Evolutionary conservation across 2,888 invertebrate species (phyloP).

Genomic region (Oxytorus armatus): DNA sequence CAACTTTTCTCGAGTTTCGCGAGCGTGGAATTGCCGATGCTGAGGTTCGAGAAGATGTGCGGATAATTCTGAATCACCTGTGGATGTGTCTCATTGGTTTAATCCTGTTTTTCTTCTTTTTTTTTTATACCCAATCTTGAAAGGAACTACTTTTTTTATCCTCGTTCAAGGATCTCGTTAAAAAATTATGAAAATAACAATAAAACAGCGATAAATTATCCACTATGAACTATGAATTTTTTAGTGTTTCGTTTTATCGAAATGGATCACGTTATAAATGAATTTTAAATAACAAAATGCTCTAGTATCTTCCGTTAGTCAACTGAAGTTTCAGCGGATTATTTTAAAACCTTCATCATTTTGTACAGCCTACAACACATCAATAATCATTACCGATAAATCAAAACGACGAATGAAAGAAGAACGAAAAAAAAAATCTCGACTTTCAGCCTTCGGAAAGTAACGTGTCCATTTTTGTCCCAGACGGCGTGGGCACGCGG

Average conservation of each 20-base stretch:
- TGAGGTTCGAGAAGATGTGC: background rate
- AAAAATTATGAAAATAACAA: too few relatives aligned
- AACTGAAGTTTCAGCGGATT: too few relatives aligned
- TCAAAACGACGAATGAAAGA: background rate
- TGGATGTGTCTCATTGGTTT: background rate
- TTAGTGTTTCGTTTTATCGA: too few relatives aligned
- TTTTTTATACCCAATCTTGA: background rate
- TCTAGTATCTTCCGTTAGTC: too few relatives aligned
- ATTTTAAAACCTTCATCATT: too few relatives aligned
- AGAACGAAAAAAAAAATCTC: conserved; percentile 8
- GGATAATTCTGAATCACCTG: conserved; percentile 19
- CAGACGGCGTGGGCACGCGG: conserved; percentile 56
- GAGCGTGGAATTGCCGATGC: background rate
- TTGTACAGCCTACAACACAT: too few relatives aligned
- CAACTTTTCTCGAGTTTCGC: background rate
- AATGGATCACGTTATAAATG: too few relatives aligned
- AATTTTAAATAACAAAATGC: too few relatives aligned
- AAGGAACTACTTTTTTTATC: too few relatives aligned
- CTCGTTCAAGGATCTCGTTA: too few relatives aligned
- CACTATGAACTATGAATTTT: too few relatives aligned
- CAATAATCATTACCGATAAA: background rate
- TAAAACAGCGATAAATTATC: too few relatives aligned
- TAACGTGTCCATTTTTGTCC: conserved; percentile 59
- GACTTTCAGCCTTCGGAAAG: conserved; percentile 36
- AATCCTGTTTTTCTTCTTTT: background rate